Percentiles rank a stretch among this genome's conserved stretches.
These are phyloP conservation scores for Trachops cirrhosus DNA, from an alignment of 2,797 vertebrate species.

Conservation along the genomic window DNA sequence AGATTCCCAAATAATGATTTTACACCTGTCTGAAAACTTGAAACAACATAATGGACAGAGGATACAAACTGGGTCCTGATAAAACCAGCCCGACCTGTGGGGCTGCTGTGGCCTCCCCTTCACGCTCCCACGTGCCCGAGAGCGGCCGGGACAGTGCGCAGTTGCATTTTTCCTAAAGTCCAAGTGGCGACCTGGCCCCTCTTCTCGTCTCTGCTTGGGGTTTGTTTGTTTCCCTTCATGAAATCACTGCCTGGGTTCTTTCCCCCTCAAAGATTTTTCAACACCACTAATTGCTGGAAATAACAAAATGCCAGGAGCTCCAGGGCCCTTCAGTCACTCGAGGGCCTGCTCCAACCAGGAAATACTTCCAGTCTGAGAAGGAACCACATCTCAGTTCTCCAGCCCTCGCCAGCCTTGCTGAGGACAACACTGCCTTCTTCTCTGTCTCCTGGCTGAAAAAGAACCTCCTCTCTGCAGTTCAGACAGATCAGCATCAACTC, in stretches of 20 bases:
- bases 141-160: background rate
- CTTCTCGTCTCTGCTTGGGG: background rate
- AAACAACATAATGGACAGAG: background rate
- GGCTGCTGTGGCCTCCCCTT: fast-evolving
- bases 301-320: background rate
- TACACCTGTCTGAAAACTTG: conserved; percentile 11
- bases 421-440: background rate
- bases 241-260: background rate
- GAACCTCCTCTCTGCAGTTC: background rate
- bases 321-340: background rate
- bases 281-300: conserved; percentile 38
- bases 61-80: background rate
- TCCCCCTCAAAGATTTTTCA: background rate
- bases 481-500: background rate
- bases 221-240: background rate
- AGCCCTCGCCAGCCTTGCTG: background rate
- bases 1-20: background rate
- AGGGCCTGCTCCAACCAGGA: background rate
- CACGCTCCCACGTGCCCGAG: too few species aligned
- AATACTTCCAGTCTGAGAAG: background rate
- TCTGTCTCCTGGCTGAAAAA: background rate
- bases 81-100: background rate
- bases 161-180: background rate
- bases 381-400: conserved; percentile 19
- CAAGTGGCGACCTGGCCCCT: background rate